Percentiles rank a stretch among this genome's conserved stretches.
Conservation (phyloP, 2,797 vertebrate genomes). For the Bradypodion ventrale region DNA sequence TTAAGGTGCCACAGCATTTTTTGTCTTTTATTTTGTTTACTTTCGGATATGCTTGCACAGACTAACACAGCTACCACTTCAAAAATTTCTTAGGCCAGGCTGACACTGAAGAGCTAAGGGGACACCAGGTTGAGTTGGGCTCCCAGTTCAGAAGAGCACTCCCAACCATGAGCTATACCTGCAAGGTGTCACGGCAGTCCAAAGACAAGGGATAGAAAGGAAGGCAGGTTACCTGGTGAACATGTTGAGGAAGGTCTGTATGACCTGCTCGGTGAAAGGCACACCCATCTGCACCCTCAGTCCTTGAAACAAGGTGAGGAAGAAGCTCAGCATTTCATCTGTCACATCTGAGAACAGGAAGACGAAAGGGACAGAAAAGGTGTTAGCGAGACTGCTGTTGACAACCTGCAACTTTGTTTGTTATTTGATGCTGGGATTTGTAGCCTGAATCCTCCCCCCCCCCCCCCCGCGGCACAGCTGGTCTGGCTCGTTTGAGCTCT, state of each 20-base stretch:
- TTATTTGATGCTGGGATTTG: not conserved
- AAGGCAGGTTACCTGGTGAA: conserved; percentile 85
- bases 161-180: no score
- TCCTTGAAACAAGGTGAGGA: conserved; percentile 95
- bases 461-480: no score
- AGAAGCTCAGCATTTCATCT: conserved; percentile 97
- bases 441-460: not conserved
- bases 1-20: no score
- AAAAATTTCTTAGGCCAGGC: no score
- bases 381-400: not conserved
- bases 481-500: not conserved
- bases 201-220: no score
- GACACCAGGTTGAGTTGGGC: not conserved
- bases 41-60: no score
- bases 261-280: conserved; percentile 95
- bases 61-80: no score
- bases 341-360: conserved; percentile 85
- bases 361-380: not conserved
- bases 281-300: conserved; percentile 98
- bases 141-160: not conserved
- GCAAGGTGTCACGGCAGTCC: not conserved
- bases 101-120: not conserved
- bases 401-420: conserved; percentile 2
- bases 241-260: conserved; percentile 98
- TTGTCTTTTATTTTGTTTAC: no score